Base-by-base conservation (phyloP, 2,797 vertebrate genomes). In the Choloepus didactylus region DNA sequence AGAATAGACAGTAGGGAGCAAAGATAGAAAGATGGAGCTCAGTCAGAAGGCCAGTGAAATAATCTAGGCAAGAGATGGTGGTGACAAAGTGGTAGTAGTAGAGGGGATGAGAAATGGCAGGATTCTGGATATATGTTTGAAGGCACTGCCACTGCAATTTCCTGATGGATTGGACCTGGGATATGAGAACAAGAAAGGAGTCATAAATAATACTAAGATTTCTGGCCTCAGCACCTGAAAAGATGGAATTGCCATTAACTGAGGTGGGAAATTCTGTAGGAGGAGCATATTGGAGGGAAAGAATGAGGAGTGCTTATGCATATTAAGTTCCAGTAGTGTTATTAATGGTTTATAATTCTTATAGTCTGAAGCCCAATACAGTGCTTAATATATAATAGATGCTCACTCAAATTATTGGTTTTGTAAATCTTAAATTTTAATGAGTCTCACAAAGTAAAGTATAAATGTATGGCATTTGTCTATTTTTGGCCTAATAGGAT, bases 331-430 rank as follows among this genome's bases (percentile, higher is more conserved):
- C 67, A 70, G 38, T 89, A n/a, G 14, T 62, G n/a, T 29, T 84
- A 76, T 46, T 88, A 49, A 23, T 85, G 73, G 73, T 89, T 82
- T 91, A 62, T 94, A 51, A 72, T 64, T 51, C 66, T 94, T 51
- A 10, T 73, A 29, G 31, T 88, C 35, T 56, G 83, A 96, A 93
- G n/a, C 62, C 44, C 11, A 75, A 14, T 9, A 35, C 23, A 35
- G 4, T 16, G 1, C 12, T n/a, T 54, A 49, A 11, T 35, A 41
- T 51, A 11, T 44, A 59, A 5, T 73, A 73, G n/a, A 75, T 89
- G 54, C 54, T 67, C 59, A 23, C 8, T 76, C 23, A 67, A n/a
- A 60, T 91, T 51, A 76, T 11, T 76, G 41, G 51, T 66, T 84
- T 84, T 60, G 8, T 77, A 69, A 77, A 66, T 62, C 62, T 96